A percentile compares a stretch with the other conserved stretches of the same genome.
These are phyloP conservation scores for Iselma pallidipennis DNA, from an alignment of 2,888 invertebrate species.

Conservation along the genomic window DNA sequence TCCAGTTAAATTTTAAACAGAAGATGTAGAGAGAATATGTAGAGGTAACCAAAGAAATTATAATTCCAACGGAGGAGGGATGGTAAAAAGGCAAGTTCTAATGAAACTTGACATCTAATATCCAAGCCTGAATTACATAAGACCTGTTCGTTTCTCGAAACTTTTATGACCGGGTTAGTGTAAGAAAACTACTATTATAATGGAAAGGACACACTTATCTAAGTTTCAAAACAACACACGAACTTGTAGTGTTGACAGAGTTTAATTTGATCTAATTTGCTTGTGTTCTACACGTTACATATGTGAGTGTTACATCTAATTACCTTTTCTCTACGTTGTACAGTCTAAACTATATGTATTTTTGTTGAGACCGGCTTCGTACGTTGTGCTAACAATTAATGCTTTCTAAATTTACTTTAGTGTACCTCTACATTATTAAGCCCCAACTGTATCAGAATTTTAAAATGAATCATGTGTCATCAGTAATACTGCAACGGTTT, in stretches of 20 bases:
- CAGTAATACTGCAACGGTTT: too few relatives aligned
- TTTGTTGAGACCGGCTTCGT: too few relatives aligned
- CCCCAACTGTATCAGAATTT: background rate
- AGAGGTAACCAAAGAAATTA: slow-evolving; percentile 19
- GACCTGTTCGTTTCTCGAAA: too few relatives aligned
- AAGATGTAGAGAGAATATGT: too few relatives aligned
- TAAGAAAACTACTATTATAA: slow-evolving; percentile 9
- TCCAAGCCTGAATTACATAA: slow-evolving; percentile 15
- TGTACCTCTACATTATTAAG: too few relatives aligned
- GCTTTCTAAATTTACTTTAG: too few relatives aligned
- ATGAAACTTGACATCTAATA: slow-evolving; percentile 31
- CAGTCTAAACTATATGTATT: too few relatives aligned
- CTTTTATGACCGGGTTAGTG: too few relatives aligned
- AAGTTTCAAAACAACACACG: slow-evolving; percentile 11
- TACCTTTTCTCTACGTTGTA: slow-evolving; percentile 12
- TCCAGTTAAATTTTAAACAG: too few relatives aligned
- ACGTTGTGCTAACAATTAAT: too few relatives aligned
- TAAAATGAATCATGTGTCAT: too few relatives aligned
- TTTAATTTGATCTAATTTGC: slow-evolving; percentile 30
- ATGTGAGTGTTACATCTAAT: slow-evolving; percentile 22
- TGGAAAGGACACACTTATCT: slow-evolving; percentile 8
- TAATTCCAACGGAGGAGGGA: slow-evolving; percentile 11
- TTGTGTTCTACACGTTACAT: slow-evolving; percentile 16
- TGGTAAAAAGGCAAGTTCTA: slow-evolving; percentile 25
- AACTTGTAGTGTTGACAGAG: slow-evolving; percentile 16